Evolutionary conservation across 1,140 invertebrate species (phyloP), one percentile per base, ranked within the genome.

Genomic region (Drosophila guanche): DNA sequence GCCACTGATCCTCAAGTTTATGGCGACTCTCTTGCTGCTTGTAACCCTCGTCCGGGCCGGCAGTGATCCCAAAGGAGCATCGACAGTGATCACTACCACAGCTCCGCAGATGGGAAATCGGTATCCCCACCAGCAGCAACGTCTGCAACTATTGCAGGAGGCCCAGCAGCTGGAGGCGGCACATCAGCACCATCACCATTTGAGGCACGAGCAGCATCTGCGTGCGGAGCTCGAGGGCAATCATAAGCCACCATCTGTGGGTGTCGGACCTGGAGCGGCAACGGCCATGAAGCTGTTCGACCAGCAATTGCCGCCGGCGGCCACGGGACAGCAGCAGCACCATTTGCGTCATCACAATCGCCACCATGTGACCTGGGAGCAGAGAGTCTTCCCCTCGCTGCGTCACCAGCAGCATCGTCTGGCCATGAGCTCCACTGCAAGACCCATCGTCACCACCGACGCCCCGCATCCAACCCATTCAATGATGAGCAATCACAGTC

Each of bases 271-370:
- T 53, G 33, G 47, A 68, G 27, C 59, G 37, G 37, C 14, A 23
- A 8, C 41, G 43, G 5, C 43, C 27, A 43, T 10, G 22, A 51
- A 46, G 20, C 6, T 51, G 16, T 46, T 65, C 3, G 52, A 74
- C n/a, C 46, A 52, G 16, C 70, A 51, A 2, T 33, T 56, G 22
- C 59, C 71, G 16, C 46, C 33, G 33, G 33, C 1, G 10, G 33
- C 33, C 10, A 37, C 53, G 7, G 72, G 74, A 7, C 51, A 89
- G 45, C 75, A 77, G 33, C 83, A 88, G 45, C 83, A 88, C 53
- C 83, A 89, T 46, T 73, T 88, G 62, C 70, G 83, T 8, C 83
- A 88, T 46, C 85, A 89, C 37, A 88, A 88, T 58, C 83, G 79
- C 0, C 85, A 89, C 41, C 83, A 88, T 42, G 25, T 59, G 37